These are phyloP conservation scores for Pogonus chalceus DNA, from an alignment of 1,140 invertebrate species.

Conservation along the genomic window DNA sequence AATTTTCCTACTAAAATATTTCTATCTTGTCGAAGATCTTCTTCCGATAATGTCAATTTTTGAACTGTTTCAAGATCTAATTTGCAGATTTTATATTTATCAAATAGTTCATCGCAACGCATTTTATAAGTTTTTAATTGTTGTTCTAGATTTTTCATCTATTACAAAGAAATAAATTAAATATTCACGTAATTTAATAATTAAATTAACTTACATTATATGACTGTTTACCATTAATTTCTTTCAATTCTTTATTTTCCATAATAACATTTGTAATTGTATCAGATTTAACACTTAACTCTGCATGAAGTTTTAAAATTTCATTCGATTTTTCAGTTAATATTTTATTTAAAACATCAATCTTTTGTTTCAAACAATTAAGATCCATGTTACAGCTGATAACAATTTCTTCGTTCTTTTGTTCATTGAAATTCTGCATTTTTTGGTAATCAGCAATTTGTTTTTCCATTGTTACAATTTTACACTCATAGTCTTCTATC, in stretches of 20 bases:
- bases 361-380: background rate
- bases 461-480: background rate
- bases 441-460: background rate
- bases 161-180: background rate
- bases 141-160: background rate
- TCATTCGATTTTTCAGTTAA: background rate
- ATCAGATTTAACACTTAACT: background rate
- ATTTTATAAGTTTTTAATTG: background rate
- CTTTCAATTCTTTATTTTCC: background rate
- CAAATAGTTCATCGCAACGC: background rate
- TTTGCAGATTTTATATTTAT: background rate
- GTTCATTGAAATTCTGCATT: background rate
- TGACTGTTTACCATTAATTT: too few species aligned
- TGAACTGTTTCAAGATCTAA: background rate
- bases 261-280: background rate
- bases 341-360: background rate
- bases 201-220: background rate
- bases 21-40: background rate
- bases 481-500: background rate
- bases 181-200: background rate
- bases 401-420: background rate
- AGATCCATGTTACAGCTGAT: background rate
- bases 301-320: background rate
- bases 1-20: background rate
- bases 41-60: background rate